Conservation (phyloP, 2,797 vertebrate genomes). For the Clarias pachynema region DNA sequence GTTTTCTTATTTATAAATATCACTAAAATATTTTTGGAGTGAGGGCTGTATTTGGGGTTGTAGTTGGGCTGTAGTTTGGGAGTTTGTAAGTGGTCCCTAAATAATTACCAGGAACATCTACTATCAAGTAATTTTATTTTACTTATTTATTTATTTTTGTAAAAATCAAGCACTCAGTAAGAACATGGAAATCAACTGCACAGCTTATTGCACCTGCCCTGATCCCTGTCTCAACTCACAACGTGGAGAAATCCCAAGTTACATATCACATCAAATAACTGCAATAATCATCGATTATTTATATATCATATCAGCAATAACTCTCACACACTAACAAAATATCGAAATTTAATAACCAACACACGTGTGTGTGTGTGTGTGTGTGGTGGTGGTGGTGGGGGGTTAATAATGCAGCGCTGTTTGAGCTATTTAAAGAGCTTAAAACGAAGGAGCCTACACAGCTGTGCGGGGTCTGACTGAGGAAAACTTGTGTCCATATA, state of each 20-base stretch:
- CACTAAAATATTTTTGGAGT: no score
- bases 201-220: background rate
- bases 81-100: background rate
- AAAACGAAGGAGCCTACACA: slow-evolving; percentile 2
- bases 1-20: background rate
- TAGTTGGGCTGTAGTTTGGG: background rate
- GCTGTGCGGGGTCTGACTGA: slow-evolving; percentile 27
- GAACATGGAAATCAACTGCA: background rate
- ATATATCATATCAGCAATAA: background rate
- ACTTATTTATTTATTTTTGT: background rate
- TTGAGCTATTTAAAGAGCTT: slow-evolving; percentile 12
- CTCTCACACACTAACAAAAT: background rate
- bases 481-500: slow-evolving; percentile 46
- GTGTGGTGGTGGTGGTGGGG: background rate
- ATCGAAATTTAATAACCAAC: background rate
- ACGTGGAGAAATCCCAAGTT: background rate
- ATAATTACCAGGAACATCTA: background rate
- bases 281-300: background rate
- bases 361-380: background rate
- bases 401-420: background rate
- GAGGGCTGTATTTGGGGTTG: no score
- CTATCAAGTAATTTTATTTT: background rate
- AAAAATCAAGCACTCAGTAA: background rate
- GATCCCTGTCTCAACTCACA: background rate
- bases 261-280: no score